Conservation (phyloP, 2,888 invertebrate species). For the Clepsis dumicolana region DNA sequence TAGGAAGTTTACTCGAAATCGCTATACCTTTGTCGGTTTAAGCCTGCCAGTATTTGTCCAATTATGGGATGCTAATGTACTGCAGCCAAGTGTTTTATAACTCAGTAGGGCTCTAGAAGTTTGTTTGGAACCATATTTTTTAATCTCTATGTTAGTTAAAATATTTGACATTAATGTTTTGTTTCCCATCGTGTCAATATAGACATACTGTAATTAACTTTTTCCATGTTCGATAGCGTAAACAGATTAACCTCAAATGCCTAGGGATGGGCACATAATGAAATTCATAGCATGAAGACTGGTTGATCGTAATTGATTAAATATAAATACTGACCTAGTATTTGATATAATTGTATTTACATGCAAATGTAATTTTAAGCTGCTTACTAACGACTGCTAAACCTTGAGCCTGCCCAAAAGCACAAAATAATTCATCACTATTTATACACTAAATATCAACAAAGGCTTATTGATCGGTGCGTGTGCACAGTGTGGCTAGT, state of each 20-base stretch:
- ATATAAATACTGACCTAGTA: too few relatives aligned
- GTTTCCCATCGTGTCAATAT: too few relatives aligned
- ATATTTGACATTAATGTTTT: not conserved
- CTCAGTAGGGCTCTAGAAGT: not conserved
- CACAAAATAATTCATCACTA: constrained; percentile 35
- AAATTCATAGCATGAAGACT: too few relatives aligned
- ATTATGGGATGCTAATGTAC: not conserved
- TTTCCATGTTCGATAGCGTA: too few relatives aligned
- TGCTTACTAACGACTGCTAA: not conserved
- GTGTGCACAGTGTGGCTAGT: constrained; percentile 8
- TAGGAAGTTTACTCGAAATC: not conserved
- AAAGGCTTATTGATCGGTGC: constrained; percentile 32
- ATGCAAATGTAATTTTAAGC: not conserved
- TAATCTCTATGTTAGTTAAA: not conserved
- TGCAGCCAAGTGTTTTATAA: not conserved
- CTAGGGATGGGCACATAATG: too few relatives aligned
- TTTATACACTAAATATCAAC: constrained; percentile 26
- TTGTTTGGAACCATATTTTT: not conserved
- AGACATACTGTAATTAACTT: too few relatives aligned
- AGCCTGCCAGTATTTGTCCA: not conserved
- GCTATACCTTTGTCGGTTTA: not conserved
- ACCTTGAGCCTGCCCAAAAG: constrained; percentile 16
- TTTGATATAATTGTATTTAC: not conserved
- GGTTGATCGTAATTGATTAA: too few relatives aligned
- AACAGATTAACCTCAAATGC: too few relatives aligned